Evolutionary conservation across 2,888 invertebrate species (phyloP).

Genomic region (Coleophora deauratella): DNA sequence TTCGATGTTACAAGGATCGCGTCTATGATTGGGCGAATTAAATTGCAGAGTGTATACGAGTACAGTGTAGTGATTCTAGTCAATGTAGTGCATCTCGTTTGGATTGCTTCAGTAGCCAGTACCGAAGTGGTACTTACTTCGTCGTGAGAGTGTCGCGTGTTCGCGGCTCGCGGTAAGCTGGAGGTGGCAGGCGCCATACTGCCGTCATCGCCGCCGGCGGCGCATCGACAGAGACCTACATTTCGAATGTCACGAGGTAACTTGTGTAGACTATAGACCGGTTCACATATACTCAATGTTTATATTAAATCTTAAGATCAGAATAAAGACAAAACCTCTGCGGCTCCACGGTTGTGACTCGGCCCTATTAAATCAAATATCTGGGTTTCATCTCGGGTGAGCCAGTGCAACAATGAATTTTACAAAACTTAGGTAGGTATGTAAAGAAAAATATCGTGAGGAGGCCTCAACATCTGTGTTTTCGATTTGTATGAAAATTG

Average conservation of each 20-base stretch:
- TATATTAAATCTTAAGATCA: too few species aligned
- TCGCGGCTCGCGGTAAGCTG: constrained; percentile 6
- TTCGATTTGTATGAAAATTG: too few species aligned
- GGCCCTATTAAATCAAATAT: too few species aligned
- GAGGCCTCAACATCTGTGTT: too few species aligned
- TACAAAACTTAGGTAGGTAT: too few species aligned
- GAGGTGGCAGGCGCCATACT: background rate
- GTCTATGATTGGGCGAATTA: background rate
- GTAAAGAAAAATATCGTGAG: too few species aligned
- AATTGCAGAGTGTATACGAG: too few species aligned
- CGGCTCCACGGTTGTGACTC: too few species aligned
- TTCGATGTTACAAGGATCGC: constrained; percentile 20
- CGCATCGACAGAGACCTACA: constrained; percentile 15
- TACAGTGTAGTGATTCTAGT: background rate
- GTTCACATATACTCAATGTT: constrained; percentile 6
- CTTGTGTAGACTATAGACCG: constrained; percentile 15
- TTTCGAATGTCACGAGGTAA: constrained; percentile 23
- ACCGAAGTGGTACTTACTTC: constrained; percentile 1
- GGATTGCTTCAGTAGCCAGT: constrained; percentile 20
- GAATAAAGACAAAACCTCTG: too few species aligned
- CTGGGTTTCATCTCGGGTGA: too few species aligned
- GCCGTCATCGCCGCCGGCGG: background rate
- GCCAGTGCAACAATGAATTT: too few species aligned
- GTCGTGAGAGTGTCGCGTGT: constrained; percentile 3
- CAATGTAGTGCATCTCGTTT: constrained; percentile 14